These are phyloP conservation scores for Yoshiicerus persimilis DNA, from an alignment of 1,140 invertebrate species.

Conservation along the genomic window DNA sequence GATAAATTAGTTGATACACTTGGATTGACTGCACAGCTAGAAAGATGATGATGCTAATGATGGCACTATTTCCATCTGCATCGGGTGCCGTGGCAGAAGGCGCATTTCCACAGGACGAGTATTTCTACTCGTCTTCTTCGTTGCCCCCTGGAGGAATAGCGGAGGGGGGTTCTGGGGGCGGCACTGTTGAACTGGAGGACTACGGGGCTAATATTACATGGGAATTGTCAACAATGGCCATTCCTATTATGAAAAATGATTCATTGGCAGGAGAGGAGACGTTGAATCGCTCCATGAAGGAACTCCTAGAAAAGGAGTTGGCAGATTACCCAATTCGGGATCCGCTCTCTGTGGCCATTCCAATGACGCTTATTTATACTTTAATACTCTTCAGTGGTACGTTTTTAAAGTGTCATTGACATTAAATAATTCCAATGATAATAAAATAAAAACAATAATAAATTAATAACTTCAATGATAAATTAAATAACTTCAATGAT, in stretches of 20 bases:
- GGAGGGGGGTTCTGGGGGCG: neutral
- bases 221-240: neutral
- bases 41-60: neutral
- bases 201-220: neutral
- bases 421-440: too few species aligned
- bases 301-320: neutral
- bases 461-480: too few species aligned
- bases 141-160: neutral
- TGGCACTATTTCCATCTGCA: neutral
- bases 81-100: neutral
- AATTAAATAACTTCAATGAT: too few species aligned
- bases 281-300: neutral
- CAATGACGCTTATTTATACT: constrained; percentile 58
- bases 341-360: constrained; percentile 52
- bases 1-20: neutral
- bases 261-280: neutral
- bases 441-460: too few species aligned
- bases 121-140: neutral
- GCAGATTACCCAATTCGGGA: constrained; percentile 10
- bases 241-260: neutral
- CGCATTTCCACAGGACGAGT: neutral
- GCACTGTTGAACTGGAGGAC: neutral
- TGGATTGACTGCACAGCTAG: neutral
- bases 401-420: too few species aligned
- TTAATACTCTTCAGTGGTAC: constrained; percentile 60